Evolutionary conservation across 2,113 vertebrate species (phyloP), one percentile per base, ranked within the genome.

Genomic region (Piprites chloris): DNA sequence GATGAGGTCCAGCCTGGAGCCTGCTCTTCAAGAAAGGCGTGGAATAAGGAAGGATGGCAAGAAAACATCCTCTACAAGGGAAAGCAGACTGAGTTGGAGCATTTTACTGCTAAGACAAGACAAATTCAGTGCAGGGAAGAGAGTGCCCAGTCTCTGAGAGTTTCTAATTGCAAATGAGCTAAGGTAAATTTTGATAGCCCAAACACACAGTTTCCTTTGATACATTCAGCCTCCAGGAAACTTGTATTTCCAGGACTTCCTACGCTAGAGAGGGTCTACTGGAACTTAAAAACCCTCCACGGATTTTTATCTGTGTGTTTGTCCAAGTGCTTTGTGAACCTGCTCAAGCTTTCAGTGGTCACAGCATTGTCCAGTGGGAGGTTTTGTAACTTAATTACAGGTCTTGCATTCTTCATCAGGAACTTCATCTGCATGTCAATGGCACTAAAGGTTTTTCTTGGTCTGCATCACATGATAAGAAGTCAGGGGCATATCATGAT

Each of bases 101-200:
- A 33, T 47, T 46, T 68, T 42, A 42, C 17, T 23, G 17, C 24
- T 12, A 78, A 67, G 11, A 41, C 9, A 84, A 69, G 42, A 50
- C 11, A 73, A 87, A 83, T 41, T 37, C 65, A 75, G 11, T 9
- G 47, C 30, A 73, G 52, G 16, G 9, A 47, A 28, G 14, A 32
- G 2, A 2, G 4, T 1, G 2, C 14, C 26, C 26, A 17, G 8
- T 30, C 33, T 74, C 20, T 59, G 10, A 77, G 16, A 20, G 2
- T 41, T 85, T 37, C 22, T 49, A 72, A 68, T 0, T 1, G 37
- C 6, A 22, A 83, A 65, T 44, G 20, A 76, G 41, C 4, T 18
- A 87, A 39, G 3, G 28, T 59, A 75, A 71, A 50, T 14, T 20
- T 37, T 18, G 42, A 55, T 5, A 76, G 41, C 5, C 4, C 30